Evolutionary conservation across 2,888 invertebrate genomes (phyloP).

Genomic region (Ametastegia equiseti): DNA sequence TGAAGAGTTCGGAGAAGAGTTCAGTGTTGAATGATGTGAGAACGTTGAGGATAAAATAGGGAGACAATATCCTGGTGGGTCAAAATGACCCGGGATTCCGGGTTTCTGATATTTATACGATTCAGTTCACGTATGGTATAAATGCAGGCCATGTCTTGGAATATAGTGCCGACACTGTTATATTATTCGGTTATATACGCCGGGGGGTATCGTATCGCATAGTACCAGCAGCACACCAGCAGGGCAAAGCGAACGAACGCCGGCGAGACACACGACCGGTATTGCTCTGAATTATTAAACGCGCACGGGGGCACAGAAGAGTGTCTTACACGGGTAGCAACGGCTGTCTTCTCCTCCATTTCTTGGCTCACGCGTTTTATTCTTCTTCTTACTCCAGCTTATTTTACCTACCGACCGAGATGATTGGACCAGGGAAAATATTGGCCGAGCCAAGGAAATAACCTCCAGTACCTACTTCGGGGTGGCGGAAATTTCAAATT

Average conservation of each 20-base stretch:
- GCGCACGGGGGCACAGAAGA: slow-evolving; percentile 5
- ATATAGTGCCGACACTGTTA: slow-evolving; percentile 54
- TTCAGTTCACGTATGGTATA: slow-evolving; percentile 42
- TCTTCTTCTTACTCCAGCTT: neutral
- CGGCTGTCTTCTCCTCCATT: slow-evolving; percentile 16
- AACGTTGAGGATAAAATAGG: neutral
- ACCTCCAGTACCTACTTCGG: neutral
- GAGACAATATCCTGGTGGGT: neutral
- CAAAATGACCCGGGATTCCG: neutral
- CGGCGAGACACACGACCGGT: slow-evolving; percentile 44
- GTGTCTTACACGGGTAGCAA: slow-evolving; percentile 31
- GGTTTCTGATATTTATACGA: slow-evolving; percentile 35
- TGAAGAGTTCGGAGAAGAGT: neutral
- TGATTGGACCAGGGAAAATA: slow-evolving; percentile 19
- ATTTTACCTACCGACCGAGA: neutral
- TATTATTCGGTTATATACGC: slow-evolving; percentile 64
- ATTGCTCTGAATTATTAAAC: slow-evolving; percentile 48
- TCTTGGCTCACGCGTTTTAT: neutral
- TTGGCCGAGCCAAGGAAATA: neutral
- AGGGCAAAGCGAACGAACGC: neutral
- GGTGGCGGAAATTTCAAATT: slow-evolving; percentile 6
- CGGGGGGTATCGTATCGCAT: neutral
- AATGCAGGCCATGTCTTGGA: slow-evolving; percentile 44
- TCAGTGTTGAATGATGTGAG: neutral
- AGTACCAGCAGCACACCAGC: neutral